Percentiles rank a stretch among this genome's conserved stretches.
Conservation (phyloP, 2,888 invertebrate genomes). For the Drosophila lutescens region DNA sequence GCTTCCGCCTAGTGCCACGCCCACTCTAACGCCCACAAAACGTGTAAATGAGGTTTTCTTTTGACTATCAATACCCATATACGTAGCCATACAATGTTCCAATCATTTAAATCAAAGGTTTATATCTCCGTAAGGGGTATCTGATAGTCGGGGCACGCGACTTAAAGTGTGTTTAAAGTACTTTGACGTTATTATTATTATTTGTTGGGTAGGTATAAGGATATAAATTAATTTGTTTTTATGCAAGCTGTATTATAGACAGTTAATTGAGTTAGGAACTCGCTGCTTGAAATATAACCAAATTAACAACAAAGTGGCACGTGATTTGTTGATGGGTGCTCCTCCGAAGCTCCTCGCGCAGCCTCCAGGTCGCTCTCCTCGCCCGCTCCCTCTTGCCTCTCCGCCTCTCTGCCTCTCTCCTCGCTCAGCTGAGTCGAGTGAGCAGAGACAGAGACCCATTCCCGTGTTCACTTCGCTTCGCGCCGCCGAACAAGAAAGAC, state of each 20-base stretch:
- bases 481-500: slow-evolving; percentile 17
- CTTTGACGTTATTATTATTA: neutral
- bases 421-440: neutral
- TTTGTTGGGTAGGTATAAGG: neutral
- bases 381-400: neutral
- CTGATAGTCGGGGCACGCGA: too few relatives aligned
- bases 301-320: neutral
- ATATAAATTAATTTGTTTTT: neutral
- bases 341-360: slow-evolving; percentile 8
- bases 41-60: too few relatives aligned
- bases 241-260: too few relatives aligned
- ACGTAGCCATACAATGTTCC: too few relatives aligned
- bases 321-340: neutral
- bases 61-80: too few relatives aligned
- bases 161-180: neutral
- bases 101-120: too few relatives aligned
- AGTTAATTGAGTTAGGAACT: too few relatives aligned
- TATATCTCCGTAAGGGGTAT: too few relatives aligned
- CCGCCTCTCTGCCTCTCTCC: neutral
- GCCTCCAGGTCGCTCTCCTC: slow-evolving; percentile 30
- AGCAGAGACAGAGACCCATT: too few relatives aligned
- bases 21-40: too few relatives aligned
- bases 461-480: slow-evolving; percentile 15
- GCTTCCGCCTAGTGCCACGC: too few relatives aligned
- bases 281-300: neutral